Evolutionary conservation across 2,113 vertebrate genomes (phyloP).

Genomic region (Capreolus pygargus): DNA sequence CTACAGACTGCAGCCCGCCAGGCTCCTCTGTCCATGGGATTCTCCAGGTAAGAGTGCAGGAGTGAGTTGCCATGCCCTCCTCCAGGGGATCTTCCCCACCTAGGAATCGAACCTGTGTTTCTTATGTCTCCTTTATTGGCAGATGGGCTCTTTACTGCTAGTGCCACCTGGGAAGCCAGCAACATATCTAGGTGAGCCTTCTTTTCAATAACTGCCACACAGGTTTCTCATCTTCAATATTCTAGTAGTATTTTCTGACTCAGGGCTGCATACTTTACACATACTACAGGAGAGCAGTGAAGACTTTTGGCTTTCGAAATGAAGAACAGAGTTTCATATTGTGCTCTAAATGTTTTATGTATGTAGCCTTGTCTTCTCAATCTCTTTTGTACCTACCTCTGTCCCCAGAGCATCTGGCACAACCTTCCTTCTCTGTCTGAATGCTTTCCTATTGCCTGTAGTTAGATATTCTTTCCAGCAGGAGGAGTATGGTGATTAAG

Average conservation of each 20-base stretch:
- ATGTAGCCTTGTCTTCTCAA: background rate
- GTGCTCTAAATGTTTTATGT: background rate
- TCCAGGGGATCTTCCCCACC: background rate
- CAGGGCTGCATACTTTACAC: background rate
- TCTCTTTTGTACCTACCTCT: background rate
- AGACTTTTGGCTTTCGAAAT: background rate
- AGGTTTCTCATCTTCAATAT: background rate
- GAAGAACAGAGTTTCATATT: background rate
- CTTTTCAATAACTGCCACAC: background rate
- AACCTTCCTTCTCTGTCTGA: background rate
- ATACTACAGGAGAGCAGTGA: background rate
- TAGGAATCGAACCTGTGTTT: background rate
- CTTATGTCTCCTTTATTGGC: background rate
- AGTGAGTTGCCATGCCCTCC: background rate
- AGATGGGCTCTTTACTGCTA: background rate
- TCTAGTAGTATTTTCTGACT: background rate
- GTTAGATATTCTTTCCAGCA: conserved; percentile 49
- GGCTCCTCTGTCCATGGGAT: background rate
- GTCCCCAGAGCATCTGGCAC: background rate
- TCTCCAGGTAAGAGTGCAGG: background rate
- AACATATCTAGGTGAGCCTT: background rate
- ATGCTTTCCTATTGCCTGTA: background rate
- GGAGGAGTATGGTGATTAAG: conserved; percentile 39
- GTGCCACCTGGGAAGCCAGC: background rate
- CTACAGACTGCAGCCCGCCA: background rate